Conservation (phyloP, 2,113 vertebrate species). For the Sisor rabdophorus region DNA sequence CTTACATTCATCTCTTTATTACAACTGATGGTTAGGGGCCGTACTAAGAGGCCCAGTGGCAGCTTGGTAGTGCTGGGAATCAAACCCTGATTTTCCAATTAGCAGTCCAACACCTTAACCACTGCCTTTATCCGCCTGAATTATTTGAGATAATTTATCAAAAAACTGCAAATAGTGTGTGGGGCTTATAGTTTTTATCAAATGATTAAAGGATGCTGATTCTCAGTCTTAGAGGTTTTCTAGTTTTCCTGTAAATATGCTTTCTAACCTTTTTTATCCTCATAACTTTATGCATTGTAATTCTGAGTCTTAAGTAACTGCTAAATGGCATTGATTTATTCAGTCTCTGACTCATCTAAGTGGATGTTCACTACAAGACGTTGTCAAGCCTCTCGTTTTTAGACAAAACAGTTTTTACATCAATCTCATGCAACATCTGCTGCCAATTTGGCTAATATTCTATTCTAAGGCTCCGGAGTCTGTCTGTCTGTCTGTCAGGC, state of each 20-base stretch:
- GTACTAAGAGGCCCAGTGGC: too few species aligned
- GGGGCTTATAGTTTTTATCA: slow-evolving; percentile 45
- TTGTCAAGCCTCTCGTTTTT: slow-evolving; percentile 62
- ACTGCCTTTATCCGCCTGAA: slow-evolving; percentile 47
- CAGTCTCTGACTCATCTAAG: slow-evolving; percentile 26
- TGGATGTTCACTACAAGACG: slow-evolving; percentile 54
- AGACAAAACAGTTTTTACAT: slow-evolving; percentile 71
- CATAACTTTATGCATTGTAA: slow-evolving; percentile 1
- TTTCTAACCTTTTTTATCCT: slow-evolving; percentile 14
- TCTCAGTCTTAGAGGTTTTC: slow-evolving; percentile 33
- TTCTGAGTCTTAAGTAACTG: slow-evolving; percentile 48
- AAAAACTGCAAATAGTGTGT: slow-evolving; percentile 48
- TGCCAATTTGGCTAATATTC: slow-evolving; percentile 70
- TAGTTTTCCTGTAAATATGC: slow-evolving; percentile 26
- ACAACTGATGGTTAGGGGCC: too few species aligned
- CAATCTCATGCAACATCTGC: slow-evolving; percentile 70
- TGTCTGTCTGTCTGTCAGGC: slow-evolving; percentile 51
- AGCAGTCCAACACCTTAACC: too few species aligned
- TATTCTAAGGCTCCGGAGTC: slow-evolving; percentile 67
- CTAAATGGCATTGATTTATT: slow-evolving; percentile 51
- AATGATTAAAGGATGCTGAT: slow-evolving; percentile 45
- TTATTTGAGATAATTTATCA: slow-evolving; percentile 39
- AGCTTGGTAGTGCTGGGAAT: too few species aligned
- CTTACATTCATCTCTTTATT: too few species aligned
- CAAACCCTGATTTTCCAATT: too few species aligned